Base-by-base conservation (phyloP, 2,888 invertebrate species). In the Octodonta nipae region DNA sequence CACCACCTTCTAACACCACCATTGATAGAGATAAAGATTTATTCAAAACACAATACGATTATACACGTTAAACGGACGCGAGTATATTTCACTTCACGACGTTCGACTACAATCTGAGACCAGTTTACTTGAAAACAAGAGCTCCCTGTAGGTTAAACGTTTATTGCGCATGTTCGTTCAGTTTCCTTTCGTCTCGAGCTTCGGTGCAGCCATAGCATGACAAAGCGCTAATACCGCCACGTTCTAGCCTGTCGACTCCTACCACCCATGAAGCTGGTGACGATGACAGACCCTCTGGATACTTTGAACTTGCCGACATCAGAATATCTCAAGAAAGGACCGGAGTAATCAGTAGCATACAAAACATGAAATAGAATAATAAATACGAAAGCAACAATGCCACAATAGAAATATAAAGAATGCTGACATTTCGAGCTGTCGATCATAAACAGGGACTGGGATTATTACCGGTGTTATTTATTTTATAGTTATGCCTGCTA, bases 1-100 rank as follows among this genome's bases (percentile, higher is more conserved):
- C 79, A 70, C 84, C 82, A 70, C 83, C 81, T 75, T 87, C 86
- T 66, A 87, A 73, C 64, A 87, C 86, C 70, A 86, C 86, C 87
- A 87, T 87, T n/a, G n/a, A n/a, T n/a, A n/a, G n/a, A n/a, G n/a
- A n/a, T n/a, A n/a, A n/a, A n/a, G n/a, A n/a, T n/a, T n/a, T n/a
- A n/a, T n/a, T n/a, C n/a, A n/a, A n/a, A n/a, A n/a, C n/a, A n/a
- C n/a, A n/a, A n/a, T n/a, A n/a, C n/a, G 4, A 4, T 20, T 7
- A 20, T 20, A 20, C 20, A 20, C 20, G 6, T 20, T 20, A 4
- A 22, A 22, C 22, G 2, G 3, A 4, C n/a, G 3, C 4, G 22
- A 22, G 10, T 11, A 11, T 3, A 2, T 3, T 4, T 3, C 22
- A 11, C 22, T 3, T 4, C 34, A 34, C 45, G 35, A 46, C 42